Evolutionary conservation across 2,888 invertebrate genomes (phyloP).

Genomic region (Hermaeophaga mercurialis): DNA sequence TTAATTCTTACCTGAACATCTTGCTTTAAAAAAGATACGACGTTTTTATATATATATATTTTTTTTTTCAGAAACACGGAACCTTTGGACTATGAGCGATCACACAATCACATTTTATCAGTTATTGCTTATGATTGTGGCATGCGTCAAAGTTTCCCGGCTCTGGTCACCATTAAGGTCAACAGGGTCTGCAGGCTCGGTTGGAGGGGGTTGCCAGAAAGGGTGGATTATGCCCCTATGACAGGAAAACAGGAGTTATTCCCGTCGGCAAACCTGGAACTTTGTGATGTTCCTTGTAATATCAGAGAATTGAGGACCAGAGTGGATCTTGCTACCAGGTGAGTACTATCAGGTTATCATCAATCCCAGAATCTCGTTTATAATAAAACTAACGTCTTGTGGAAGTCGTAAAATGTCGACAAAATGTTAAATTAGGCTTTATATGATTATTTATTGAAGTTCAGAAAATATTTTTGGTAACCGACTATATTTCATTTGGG

Average conservation of each 20-base stretch:
- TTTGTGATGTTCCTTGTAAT: constrained; percentile 66
- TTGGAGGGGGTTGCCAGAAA: constrained; percentile 73
- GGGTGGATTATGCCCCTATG: constrained; percentile 86
- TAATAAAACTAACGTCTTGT: no score
- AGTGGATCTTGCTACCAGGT: constrained; percentile 58
- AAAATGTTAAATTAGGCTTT: no score
- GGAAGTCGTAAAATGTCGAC: no score
- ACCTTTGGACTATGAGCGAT: constrained; percentile 87
- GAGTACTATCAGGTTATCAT: no score
- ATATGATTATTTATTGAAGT: no score
- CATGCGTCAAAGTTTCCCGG: constrained; percentile 90
- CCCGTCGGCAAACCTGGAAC: constrained; percentile 73
- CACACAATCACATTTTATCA: constrained; percentile 94
- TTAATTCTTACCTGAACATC: no score
- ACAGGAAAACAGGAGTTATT: constrained; percentile 80
- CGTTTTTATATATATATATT: not conserved
- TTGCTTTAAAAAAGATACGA: not conserved
- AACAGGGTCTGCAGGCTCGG: constrained; percentile 61
- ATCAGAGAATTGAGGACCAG: constrained; percentile 61
- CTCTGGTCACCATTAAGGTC: constrained; percentile 92
- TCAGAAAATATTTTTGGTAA: no score
- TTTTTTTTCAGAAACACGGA: constrained; percentile 72
- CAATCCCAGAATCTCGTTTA: no score
- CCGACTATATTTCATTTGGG: no score
- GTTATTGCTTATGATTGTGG: constrained; percentile 98